Conservation (phyloP, 2,797 vertebrate species). For the Oreochromis grahami region DNA sequence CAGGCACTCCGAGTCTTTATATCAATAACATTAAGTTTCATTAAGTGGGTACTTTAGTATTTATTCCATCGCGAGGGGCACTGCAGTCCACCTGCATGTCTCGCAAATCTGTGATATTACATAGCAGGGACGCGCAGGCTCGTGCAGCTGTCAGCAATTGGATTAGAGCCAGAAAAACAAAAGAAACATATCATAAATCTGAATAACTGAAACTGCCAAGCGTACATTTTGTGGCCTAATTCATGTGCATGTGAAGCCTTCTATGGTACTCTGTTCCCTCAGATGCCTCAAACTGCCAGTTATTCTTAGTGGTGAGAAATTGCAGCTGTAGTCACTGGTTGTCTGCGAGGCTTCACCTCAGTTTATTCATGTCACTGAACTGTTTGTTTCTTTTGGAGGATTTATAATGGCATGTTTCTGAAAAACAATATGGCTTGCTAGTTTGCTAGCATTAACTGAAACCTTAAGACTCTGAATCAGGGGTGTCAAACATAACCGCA, state of each 20-base stretch:
- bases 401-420: neutral
- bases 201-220: neutral
- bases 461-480: neutral
- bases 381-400: neutral
- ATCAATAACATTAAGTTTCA: neutral
- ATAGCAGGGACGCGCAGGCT: constrained; percentile 7
- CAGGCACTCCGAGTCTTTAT: neutral
- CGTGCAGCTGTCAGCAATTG: neutral
- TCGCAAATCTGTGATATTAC: neutral
- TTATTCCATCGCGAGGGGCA: neutral
- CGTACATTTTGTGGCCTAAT: neutral
- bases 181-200: neutral
- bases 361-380: neutral
- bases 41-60: neutral
- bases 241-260: neutral
- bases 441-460: neutral
- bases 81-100: neutral
- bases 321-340: neutral
- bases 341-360: neutral
- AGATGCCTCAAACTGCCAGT: constrained; percentile 1
- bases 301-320: neutral
- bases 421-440: neutral
- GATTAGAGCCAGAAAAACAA: neutral
- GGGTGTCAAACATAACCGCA: neutral
- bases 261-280: neutral